Conservation (phyloP, 1,140 invertebrate genomes). For the Agrilus planipennis region DNA sequence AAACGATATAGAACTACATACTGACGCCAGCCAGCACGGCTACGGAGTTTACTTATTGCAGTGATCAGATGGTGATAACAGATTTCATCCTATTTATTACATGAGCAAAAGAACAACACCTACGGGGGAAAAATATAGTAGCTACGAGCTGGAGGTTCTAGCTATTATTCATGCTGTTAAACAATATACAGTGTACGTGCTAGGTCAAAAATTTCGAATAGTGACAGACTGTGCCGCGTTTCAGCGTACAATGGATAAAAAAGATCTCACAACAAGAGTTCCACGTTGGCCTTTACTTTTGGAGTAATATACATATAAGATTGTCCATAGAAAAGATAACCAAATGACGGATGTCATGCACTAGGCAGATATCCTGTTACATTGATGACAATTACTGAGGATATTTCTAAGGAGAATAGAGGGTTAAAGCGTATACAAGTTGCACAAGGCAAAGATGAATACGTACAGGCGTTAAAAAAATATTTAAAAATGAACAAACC, state of each 20-base stretch:
- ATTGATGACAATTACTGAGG: no score
- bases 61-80: slow-evolving; percentile 15
- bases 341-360: no score
- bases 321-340: slow-evolving; percentile 20
- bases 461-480: no score
- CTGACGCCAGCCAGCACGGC: slow-evolving; percentile 17
- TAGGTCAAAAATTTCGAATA: no score
- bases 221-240: slow-evolving; percentile 29
- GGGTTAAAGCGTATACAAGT: no score
- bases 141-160: slow-evolving; percentile 35
- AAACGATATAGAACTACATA: slow-evolving; percentile 24
- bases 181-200: slow-evolving; percentile 35
- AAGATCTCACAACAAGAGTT: slow-evolving; percentile 26
- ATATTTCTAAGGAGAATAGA: no score
- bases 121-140: slow-evolving; percentile 33
- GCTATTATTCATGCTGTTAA: slow-evolving; percentile 36
- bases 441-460: no score
- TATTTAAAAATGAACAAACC: no score
- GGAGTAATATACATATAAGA: slow-evolving; percentile 27
- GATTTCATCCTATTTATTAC: slow-evolving; percentile 32
- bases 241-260: slow-evolving; percentile 20
- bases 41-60: slow-evolving; percentile 26
- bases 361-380: no score
- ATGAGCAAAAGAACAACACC: slow-evolving; percentile 26
- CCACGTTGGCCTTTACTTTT: slow-evolving; percentile 29